Evolutionary conservation across 2,888 invertebrate genomes (phyloP).

Genomic region (Empis livida): DNA sequence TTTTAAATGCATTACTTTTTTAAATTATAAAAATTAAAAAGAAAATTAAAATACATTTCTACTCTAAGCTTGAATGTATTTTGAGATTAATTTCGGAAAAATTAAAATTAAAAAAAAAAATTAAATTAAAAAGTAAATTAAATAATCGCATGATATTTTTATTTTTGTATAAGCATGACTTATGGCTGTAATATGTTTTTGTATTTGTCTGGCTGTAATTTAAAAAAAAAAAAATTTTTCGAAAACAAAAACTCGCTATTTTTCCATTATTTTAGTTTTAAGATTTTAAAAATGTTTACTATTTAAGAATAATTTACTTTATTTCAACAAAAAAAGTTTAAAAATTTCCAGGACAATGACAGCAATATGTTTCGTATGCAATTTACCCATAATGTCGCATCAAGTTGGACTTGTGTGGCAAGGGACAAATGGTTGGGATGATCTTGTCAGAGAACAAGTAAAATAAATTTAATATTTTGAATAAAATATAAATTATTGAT

Average conservation of each 20-base stretch:
- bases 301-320: neutral
- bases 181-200: neutral
- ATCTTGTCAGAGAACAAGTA: slow-evolving; percentile 71
- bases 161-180: slow-evolving; percentile 5
- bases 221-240: too few species aligned
- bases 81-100: too few species aligned
- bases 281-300: too few species aligned
- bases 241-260: too few species aligned
- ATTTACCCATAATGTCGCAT: slow-evolving; percentile 85
- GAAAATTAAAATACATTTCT: too few species aligned
- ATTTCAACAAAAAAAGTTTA: slow-evolving; percentile 1
- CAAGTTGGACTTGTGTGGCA: slow-evolving; percentile 91
- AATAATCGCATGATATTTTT: neutral
- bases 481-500: slow-evolving; percentile 1
- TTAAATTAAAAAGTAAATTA: too few species aligned
- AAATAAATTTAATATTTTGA: neutral
- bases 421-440: slow-evolving; percentile 91
- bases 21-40: too few species aligned
- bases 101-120: too few species aligned
- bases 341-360: slow-evolving; percentile 69
- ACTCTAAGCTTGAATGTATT: too few species aligned
- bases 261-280: neutral
- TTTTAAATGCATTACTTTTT: too few species aligned
- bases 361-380: slow-evolving; percentile 92
- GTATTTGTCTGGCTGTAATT: neutral